These are phyloP conservation scores for Rhodophaea formosa DNA, from an alignment of 2,888 invertebrate genomes.

Conservation along the genomic window DNA sequence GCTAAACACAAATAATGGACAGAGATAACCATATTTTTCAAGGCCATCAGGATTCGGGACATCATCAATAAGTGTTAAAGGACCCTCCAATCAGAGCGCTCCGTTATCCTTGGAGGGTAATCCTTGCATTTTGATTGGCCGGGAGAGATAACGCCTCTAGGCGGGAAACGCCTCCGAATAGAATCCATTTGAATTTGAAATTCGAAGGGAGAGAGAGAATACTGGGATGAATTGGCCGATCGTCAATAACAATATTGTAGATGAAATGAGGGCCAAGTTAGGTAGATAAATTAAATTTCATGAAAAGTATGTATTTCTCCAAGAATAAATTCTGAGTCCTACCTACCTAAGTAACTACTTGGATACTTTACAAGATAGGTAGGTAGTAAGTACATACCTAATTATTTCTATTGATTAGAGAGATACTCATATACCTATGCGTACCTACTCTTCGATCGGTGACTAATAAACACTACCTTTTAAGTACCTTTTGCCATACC, in stretches of 20 bases:
- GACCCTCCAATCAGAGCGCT: slow-evolving; percentile 53
- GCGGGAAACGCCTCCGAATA: slow-evolving; percentile 58
- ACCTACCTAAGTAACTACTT: background rate
- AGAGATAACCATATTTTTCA: slow-evolving; percentile 50
- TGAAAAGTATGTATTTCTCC: too few species aligned
- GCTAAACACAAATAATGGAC: slow-evolving; percentile 36
- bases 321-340: background rate
- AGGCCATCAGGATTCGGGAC: slow-evolving; percentile 69
- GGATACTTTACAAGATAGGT: too few species aligned
- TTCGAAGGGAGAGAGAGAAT: slow-evolving; percentile 49
- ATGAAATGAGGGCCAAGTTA: background rate
- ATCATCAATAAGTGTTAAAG: slow-evolving; percentile 49
- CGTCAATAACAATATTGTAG: background rate
- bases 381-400: too few species aligned
- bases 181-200: slow-evolving; percentile 71
- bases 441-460: too few species aligned
- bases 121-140: slow-evolving; percentile 67
- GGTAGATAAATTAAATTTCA: background rate
- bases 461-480: too few species aligned
- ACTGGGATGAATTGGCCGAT: background rate
- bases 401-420: too few species aligned
- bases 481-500: too few species aligned
- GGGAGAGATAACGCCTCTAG: slow-evolving; percentile 64
- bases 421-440: too few species aligned
- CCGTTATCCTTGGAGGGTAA: slow-evolving; percentile 69